Percentiles rank a stretch among this genome's conserved stretches.
Evolutionary conservation across 2,888 invertebrate genomes (phyloP).

Genomic region (Sycophila texana): DNA sequence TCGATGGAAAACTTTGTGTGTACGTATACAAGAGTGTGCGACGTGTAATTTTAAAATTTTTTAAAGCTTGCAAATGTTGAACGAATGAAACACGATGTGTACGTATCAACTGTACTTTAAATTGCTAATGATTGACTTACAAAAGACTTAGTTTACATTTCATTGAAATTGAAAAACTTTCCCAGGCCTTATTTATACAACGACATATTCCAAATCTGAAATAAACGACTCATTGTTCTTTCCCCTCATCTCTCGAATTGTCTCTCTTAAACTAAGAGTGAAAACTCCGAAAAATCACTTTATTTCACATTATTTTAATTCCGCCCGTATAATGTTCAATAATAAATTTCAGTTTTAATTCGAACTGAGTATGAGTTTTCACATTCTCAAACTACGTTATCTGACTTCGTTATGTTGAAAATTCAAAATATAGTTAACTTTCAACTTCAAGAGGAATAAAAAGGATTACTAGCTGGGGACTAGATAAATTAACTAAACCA

Average conservation of each 20-base stretch:
- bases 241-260: background rate
- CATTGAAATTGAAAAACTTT: background rate
- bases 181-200: background rate
- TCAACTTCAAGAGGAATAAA: too few species aligned
- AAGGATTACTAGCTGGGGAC: too few species aligned
- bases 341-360: too few species aligned
- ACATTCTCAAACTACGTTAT: too few species aligned
- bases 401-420: too few species aligned
- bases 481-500: background rate
- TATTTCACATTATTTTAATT: too few species aligned
- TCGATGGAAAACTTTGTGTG: background rate
- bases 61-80: background rate
- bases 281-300: too few species aligned
- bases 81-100: background rate
- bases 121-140: background rate
- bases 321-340: too few species aligned
- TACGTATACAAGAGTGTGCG: background rate
- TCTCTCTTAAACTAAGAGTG: background rate
- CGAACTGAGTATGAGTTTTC: too few species aligned
- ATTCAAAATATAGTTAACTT: too few species aligned
- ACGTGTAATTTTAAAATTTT: too few species aligned
- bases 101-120: background rate
- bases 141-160: background rate
- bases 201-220: slow-evolving; percentile 17
- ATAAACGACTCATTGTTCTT: background rate